Evolutionary conservation across 2,888 invertebrate genomes (phyloP).

Genomic region (Eueremaeus valkanovi): DNA sequence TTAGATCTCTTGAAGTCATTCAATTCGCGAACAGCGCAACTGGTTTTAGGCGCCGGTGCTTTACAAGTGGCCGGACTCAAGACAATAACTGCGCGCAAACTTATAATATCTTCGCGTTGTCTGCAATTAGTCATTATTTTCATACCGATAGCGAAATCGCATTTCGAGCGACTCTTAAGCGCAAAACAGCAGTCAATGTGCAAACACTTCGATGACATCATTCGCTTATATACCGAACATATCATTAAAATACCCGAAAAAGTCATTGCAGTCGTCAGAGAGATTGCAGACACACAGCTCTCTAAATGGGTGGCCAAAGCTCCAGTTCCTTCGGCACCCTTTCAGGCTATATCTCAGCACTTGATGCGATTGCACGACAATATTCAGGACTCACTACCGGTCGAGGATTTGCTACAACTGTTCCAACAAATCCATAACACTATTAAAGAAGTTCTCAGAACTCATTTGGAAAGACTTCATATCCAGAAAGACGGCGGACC

Average conservation of each 20-base stretch:
- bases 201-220: slow-evolving; percentile 54
- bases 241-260: slow-evolving; percentile 87
- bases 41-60: slow-evolving; percentile 94
- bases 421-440: slow-evolving; percentile 74
- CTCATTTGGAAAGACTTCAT: slow-evolving; percentile 77
- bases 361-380: slow-evolving; percentile 87
- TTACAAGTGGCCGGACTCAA: slow-evolving; percentile 87
- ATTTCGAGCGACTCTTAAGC: slow-evolving; percentile 52
- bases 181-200: slow-evolving; percentile 52
- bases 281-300: slow-evolving; percentile 74
- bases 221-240: slow-evolving; percentile 65
- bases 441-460: slow-evolving; percentile 79
- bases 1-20: slow-evolving; percentile 74
- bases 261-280: slow-evolving; percentile 81
- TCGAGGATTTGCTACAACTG: slow-evolving; percentile 63
- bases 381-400: slow-evolving; percentile 74
- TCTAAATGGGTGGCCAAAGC: slow-evolving; percentile 86
- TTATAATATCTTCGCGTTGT: slow-evolving; percentile 53
- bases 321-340: slow-evolving; percentile 79
- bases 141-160: slow-evolving; percentile 53
- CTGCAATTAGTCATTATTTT: slow-evolving; percentile 60
- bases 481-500: slow-evolving; percentile 94
- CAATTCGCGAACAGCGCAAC: slow-evolving; percentile 67
- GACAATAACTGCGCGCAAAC: slow-evolving; percentile 88
- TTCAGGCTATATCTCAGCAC: slow-evolving; percentile 61